These are phyloP conservation scores for Forbesichthys papilliferus DNA, from an alignment of 2,113 vertebrate species.

Conservation along the genomic window DNA sequence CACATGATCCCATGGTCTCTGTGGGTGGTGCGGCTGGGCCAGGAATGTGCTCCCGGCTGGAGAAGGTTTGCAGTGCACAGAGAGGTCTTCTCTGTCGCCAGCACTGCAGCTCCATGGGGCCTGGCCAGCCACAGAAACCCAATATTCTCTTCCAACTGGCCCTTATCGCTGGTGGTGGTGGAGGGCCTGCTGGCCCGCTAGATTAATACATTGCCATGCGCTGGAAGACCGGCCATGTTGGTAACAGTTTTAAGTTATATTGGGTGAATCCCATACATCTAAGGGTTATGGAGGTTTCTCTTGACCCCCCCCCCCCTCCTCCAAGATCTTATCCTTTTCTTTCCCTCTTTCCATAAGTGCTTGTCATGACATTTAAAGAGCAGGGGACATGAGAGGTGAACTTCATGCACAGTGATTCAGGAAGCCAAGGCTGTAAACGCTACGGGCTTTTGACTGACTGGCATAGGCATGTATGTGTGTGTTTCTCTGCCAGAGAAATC, in stretches of 20 bases:
- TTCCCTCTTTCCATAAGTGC: not conserved
- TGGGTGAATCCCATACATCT: slow-evolving; percentile 13
- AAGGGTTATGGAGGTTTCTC: slow-evolving; percentile 4
- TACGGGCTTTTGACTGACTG: slow-evolving; percentile 34
- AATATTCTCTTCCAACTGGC: slow-evolving; percentile 48
- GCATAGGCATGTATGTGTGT: slow-evolving; percentile 24
- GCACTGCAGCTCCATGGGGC: slow-evolving; percentile 38
- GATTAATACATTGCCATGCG: slow-evolving; percentile 37
- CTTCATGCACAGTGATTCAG: slow-evolving; percentile 16
- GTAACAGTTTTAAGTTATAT: slow-evolving; percentile 33
- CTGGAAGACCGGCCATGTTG: slow-evolving; percentile 14
- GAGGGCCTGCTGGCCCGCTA: not conserved
- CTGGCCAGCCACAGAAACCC: slow-evolving; percentile 40
- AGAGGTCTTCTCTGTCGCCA: slow-evolving; percentile 43
- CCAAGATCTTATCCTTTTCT: not conserved
- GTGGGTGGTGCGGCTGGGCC: slow-evolving; percentile 37
- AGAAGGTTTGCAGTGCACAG: slow-evolving; percentile 53
- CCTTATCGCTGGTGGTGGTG: slow-evolving; percentile 14
- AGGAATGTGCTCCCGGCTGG: slow-evolving; percentile 67
- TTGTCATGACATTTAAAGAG: not conserved
- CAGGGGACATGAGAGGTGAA: slow-evolving; percentile 24
- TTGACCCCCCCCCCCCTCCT: not conserved
- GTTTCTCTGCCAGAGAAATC: slow-evolving; percentile 39
- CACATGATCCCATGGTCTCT: slow-evolving; percentile 56
- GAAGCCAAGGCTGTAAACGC: slow-evolving; percentile 34